Conservation (phyloP, 2,888 invertebrate genomes). For the Oligia fasciuncula region DNA sequence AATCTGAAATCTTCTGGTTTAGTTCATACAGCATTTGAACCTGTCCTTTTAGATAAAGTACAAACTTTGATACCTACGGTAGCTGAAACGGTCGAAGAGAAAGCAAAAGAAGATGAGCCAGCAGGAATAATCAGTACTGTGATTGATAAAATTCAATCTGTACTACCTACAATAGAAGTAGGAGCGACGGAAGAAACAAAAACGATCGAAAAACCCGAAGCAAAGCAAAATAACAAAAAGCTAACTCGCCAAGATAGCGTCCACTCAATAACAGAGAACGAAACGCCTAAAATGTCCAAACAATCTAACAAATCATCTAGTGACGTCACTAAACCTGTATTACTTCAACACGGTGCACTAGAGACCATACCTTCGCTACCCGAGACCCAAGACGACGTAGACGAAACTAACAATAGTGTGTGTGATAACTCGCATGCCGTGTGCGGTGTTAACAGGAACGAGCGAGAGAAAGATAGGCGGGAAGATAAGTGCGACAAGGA, state of each 20-base stretch:
- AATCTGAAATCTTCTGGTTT: constrained; percentile 69
- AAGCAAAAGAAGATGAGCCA: neutral
- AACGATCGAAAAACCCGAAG: constrained; percentile 46
- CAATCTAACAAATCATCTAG: constrained; percentile 74
- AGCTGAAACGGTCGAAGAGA: neutral
- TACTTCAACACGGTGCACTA: constrained; percentile 82
- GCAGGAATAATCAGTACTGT: constrained; percentile 32
- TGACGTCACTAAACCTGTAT: constrained; percentile 78
- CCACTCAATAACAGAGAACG: constrained; percentile 76
- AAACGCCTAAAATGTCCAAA: constrained; percentile 82
- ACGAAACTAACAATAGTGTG: constrained; percentile 88
- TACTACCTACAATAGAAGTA: constrained; percentile 14
- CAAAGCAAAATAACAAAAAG: constrained; percentile 70
- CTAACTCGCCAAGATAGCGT: constrained; percentile 83
- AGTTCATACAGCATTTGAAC: constrained; percentile 85
- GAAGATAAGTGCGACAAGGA: constrained; percentile 77
- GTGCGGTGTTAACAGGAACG: constrained; percentile 87
- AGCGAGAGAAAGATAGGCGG: constrained; percentile 76
- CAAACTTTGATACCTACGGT: constrained; percentile 71
- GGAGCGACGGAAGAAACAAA: constrained; percentile 8
- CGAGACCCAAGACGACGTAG: constrained; percentile 82
- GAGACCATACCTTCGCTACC: constrained; percentile 87
- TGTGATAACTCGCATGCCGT: constrained; percentile 90
- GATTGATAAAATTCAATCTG: constrained; percentile 34
- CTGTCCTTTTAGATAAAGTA: constrained; percentile 86